A percentile compares a stretch with the other conserved stretches of the same genome.
phyloP scores from a whole-genome alignment of 92 coral and sea anemone genomes.

The Pocillopora grandis region DNA sequence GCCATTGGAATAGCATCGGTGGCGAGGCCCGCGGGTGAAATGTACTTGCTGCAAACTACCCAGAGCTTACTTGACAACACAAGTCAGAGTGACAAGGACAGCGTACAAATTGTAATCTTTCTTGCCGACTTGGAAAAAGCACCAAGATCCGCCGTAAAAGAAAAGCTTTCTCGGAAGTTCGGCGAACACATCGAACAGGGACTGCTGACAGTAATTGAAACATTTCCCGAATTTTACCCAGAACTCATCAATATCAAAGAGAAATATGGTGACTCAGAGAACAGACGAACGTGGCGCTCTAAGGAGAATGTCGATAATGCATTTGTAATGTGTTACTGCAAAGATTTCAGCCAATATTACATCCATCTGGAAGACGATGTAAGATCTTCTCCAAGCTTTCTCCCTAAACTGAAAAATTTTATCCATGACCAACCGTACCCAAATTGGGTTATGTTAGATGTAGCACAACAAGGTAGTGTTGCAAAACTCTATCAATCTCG shows the following conservation, averaged over 20 bases:
- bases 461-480: conserved; percentile 52
- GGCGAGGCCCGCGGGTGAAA: conserved; percentile 17
- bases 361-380: conserved; percentile 79
- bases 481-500: conserved; percentile 60
- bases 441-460: conserved; percentile 57
- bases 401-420: conserved; percentile 60
- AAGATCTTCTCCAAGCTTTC: conserved; percentile 60
- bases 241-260: conserved; percentile 44
- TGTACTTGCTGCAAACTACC: conserved; percentile 40
- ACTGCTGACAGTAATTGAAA: conserved; percentile 55
- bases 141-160: conserved; percentile 13
- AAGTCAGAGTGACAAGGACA: conserved; percentile 23
- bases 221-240: conserved; percentile 55
- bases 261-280: conserved; percentile 57
- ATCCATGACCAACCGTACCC: conserved; percentile 24
- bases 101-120: conserved; percentile 27
- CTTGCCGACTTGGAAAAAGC: conserved; percentile 37
- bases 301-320: conserved; percentile 70
- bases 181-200: conserved; percentile 20
- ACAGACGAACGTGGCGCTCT: conserved; percentile 71
- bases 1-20: conserved; percentile 52
- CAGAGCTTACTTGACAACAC: conserved; percentile 39
- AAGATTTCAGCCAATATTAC: conserved; percentile 51
- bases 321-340: conserved; percentile 73
- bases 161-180: conserved; percentile 15